phyloP scores from a whole-genome alignment of 1,140 invertebrate species.

The Lordiphosa stackelbergi region DNA sequence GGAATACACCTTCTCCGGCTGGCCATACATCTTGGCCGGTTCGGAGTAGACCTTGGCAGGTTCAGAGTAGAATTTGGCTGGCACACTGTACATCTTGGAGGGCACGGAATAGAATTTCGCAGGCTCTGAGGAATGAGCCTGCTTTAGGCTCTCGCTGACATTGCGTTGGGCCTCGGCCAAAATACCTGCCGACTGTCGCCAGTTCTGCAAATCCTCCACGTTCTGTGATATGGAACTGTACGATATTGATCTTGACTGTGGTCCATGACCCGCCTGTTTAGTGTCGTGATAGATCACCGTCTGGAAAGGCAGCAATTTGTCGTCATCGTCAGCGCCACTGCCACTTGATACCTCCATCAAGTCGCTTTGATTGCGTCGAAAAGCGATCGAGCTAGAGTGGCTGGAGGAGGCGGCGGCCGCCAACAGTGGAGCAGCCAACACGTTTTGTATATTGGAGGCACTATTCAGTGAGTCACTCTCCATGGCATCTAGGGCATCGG shows the following conservation, averaged over 20 bases:
- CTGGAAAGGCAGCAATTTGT: conserved; percentile 71
- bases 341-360: conserved; percentile 19
- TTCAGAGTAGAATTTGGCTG: conserved; percentile 81
- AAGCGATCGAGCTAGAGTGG: conserved; percentile 22
- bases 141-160: conserved; percentile 70
- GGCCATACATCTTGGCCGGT: conserved; percentile 82
- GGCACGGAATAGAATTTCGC: conserved; percentile 78
- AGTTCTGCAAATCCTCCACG: conserved; percentile 67
- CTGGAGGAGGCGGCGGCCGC: conserved; percentile 34
- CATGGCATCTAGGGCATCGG: conserved; percentile 42
- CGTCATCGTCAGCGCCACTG: conserved; percentile 19
- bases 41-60: conserved; percentile 82
- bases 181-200: conserved; percentile 61
- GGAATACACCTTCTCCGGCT: conserved; percentile 82
- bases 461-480: conserved; percentile 65
- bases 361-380: conserved; percentile 32
- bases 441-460: conserved; percentile 68
- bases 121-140: conserved; percentile 66
- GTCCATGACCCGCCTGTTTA: conserved; percentile 68
- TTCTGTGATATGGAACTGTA: conserved; percentile 79
- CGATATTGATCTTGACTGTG: conserved; percentile 77
- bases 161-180: conserved; percentile 72
- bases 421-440: conserved; percentile 59
- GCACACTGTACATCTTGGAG: conserved; percentile 79
- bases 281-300: conserved; percentile 80